Base-by-base conservation (phyloP, 2,888 invertebrate genomes). In the Xanthia icteritia region DNA sequence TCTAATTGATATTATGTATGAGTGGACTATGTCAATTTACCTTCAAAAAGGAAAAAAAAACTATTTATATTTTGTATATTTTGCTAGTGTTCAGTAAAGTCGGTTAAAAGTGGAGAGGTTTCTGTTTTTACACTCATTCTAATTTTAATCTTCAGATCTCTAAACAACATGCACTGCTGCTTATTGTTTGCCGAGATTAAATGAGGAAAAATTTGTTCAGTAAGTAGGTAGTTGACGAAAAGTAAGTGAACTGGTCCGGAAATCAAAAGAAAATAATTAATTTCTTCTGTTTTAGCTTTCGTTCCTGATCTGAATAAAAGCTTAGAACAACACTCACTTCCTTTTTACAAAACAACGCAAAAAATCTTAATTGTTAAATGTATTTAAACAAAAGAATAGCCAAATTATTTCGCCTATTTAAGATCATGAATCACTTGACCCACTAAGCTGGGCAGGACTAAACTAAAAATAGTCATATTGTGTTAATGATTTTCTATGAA, bases 401-500 rank as follows among this genome's bases (percentile, higher is more conserved):
- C 17, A 48, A 66, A 67, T 9, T 45, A n/a, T 36, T 11, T n/a
- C 23, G 6, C n/a, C 15, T n/a, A 36, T 58, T 73, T 73, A 36
- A n/a, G 27, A 56, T 36, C 42, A 63, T 54, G 71, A 69, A 80
- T 76, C 65, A 69, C 54, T 80, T 80, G 63, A 64, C 69, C 69
- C 23, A 81, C 48, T 64, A 48, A 51, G 1, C 39, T 36, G 54
- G 39, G 11, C 68, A 58, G 5, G 6, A 42, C 17, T 48, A 6
- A 54, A 27, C 42, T 73, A 69, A 73, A 67, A 80, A 80, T 80
- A 80, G 86, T 84, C 66, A 68, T 88, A 88, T 88, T 91, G 89
- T 92, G 88, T 90, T 89, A 81, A 81, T 86, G 85, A 86, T 88
- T 86, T 88, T 76, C 80, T 77, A 68, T 81, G 84, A 84, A 87